Conservation (phyloP, 2,113 vertebrate species). For the Pteropus alecto region DNA sequence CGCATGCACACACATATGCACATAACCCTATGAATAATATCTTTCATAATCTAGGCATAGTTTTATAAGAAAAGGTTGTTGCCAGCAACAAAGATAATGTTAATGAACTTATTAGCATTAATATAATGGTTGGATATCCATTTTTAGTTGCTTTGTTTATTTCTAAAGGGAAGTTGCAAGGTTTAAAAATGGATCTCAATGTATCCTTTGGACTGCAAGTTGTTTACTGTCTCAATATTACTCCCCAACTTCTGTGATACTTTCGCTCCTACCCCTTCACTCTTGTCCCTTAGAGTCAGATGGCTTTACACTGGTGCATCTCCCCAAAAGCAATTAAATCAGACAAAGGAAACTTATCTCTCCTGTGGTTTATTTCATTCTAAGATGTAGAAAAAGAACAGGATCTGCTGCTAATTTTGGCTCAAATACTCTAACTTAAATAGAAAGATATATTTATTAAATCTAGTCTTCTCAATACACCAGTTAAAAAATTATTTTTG, state of each 20-base stretch:
- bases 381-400: background rate
- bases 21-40: background rate
- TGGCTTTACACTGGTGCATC: background rate
- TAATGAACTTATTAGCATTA: background rate
- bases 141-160: background rate
- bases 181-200: background rate
- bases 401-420: background rate
- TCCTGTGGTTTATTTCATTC: background rate
- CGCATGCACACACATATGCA: background rate
- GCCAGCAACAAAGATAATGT: background rate
- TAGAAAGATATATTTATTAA: background rate
- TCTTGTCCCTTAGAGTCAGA: background rate
- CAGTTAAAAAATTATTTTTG: background rate
- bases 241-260: background rate
- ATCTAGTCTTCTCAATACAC: background rate
- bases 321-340: background rate
- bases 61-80: background rate
- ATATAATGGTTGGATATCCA: background rate
- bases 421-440: conserved; percentile 28
- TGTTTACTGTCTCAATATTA: background rate
- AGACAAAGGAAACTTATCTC: background rate
- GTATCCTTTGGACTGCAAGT: background rate
- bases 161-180: background rate
- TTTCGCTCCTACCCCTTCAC: background rate
- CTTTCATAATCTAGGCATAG: background rate